Evolutionary conservation across 2,888 invertebrate genomes (phyloP), one percentile per base, ranked within the genome.

Genomic region (Baccha elongata): DNA sequence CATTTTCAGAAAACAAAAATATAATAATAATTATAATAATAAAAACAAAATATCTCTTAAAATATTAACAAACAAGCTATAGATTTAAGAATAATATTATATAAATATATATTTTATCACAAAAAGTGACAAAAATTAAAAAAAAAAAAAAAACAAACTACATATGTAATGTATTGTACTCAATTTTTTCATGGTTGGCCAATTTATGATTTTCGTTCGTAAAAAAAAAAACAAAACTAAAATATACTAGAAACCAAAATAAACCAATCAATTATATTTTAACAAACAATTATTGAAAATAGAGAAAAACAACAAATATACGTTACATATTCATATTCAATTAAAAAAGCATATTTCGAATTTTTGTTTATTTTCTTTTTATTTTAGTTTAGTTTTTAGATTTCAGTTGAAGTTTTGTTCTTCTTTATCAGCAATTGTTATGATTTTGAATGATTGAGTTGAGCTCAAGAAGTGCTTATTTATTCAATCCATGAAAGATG

Each of bases 1-100:
- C 78, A 78, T 78, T 78, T 78, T 78, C 72, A 65, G 50, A 64
- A 80, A 73, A 79, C 5, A 42, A 72, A 71, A 62, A 60, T 48
- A 65, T 48, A 35, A 50, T 44, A 29, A 53, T 73, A 26, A 15
- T 72, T 46, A 40, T 50, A 42, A 50, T 23, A 44, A 40, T 11
- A 44, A 35, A 13, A 15, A 48, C 15, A 37, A 65, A 65, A 64
- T 53, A 68, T 73, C 29, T 79, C 68, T 73, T 65, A 37, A 64
- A 55, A 55, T 42, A 52, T 44, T 42, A 46, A 48, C 29, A 44
- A 58, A 42, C 21, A 46, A 65, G 52, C 60, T 71, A 75, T 69
- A 69, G 35, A 19, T 42, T 11, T 72, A 62, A 62, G 53, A 32
- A 60, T 44, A 60, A 60, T 60, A 60, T 44, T 37, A 50, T 37